Evolutionary conservation across 2,888 invertebrate species (phyloP).

Genomic region (Nemoura dubitans): DNA sequence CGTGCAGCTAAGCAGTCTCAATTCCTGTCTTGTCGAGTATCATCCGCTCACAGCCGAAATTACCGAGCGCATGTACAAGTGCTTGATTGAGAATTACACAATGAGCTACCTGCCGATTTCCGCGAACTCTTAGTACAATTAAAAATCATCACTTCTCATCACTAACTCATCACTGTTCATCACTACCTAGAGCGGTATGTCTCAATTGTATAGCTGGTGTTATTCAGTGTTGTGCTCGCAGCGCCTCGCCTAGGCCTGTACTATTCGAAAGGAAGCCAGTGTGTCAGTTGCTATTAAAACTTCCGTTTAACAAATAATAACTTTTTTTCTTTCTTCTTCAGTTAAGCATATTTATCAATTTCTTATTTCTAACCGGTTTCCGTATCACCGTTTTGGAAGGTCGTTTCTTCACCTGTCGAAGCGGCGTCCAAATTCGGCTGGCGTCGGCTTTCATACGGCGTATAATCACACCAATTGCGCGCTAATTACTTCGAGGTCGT

Average conservation of each 20-base stretch:
- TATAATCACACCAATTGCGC: not conserved
- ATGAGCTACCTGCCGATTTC: too few species aligned
- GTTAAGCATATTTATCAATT: conserved; percentile 20
- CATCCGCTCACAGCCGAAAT: too few species aligned
- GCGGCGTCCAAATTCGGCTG: conserved; percentile 21
- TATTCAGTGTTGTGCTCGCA: too few species aligned
- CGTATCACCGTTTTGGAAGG: conserved; percentile 34
- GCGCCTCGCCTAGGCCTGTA: not conserved
- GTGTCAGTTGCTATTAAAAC: conserved; percentile 35
- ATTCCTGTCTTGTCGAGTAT: too few species aligned
- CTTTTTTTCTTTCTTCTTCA: conserved; percentile 13
- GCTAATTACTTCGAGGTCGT: conserved; percentile 8
- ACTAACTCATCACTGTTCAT: too few species aligned
- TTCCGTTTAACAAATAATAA: conserved; percentile 38
- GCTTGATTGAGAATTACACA: too few species aligned
- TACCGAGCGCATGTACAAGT: too few species aligned
- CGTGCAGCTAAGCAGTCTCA: too few species aligned
- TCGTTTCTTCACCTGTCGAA: conserved; percentile 43
- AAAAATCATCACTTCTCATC: too few species aligned
- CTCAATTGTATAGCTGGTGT: too few species aligned
- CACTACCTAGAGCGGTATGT: too few species aligned
- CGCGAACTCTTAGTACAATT: too few species aligned
- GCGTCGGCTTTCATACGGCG: conserved; percentile 8
- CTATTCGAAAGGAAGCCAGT: conserved; percentile 35
- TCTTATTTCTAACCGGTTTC: conserved; percentile 19